Base-by-base conservation (phyloP, 2,888 invertebrate genomes). In the Drosophila stalkeri region DNA sequence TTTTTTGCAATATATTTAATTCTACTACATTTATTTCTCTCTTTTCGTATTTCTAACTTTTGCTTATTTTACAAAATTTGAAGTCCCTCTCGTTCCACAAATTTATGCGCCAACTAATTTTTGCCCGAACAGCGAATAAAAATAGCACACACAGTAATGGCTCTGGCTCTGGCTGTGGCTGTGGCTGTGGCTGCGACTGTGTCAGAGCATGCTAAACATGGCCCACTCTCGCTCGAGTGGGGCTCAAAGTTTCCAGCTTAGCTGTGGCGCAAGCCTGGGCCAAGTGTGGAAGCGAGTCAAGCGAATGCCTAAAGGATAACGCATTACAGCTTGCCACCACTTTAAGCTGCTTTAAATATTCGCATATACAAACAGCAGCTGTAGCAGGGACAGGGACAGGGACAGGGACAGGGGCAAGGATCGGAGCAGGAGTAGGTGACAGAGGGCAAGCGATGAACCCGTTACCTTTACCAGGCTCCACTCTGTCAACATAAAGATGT, bases 41-140 rank as follows among this genome's bases (percentile, higher is more conserved):
- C 49, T 33, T 18, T 33, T 7, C 14, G 8, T 0, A 27, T 8
- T 7, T 55, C 3, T 2, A 18, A 41, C 12, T 8, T 41, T 41
- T 14, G n/a, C 55, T 8, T 31, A 23, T 23, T 49, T 59, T 27
- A 54, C 46, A 61, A 84, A 64, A 71, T 11, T 47, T 71, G 27
- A 14, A 56, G 39, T 69, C 33, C 27, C 67, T 69, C 80, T 59
- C 74, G 67, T n/a, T 43, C 39, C 20, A 37, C 55, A 67, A 80
- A 84, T 83, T 83, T 84, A 86, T 84, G 82, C 82, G 76, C 84
- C 57, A 84, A 81, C 84, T 86, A 83, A 84, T 84, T 84, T 84
- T 81, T 52, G 75, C 67, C 57, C 70, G 60, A 75, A 69, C 82
- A 75, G 73, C 59, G 80, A 57, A 74, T 70, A 77, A 82, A 82